These are phyloP conservation scores for Melangyna quadrimaculata DNA, from an alignment of 2,888 invertebrate species.

Conservation along the genomic window DNA sequence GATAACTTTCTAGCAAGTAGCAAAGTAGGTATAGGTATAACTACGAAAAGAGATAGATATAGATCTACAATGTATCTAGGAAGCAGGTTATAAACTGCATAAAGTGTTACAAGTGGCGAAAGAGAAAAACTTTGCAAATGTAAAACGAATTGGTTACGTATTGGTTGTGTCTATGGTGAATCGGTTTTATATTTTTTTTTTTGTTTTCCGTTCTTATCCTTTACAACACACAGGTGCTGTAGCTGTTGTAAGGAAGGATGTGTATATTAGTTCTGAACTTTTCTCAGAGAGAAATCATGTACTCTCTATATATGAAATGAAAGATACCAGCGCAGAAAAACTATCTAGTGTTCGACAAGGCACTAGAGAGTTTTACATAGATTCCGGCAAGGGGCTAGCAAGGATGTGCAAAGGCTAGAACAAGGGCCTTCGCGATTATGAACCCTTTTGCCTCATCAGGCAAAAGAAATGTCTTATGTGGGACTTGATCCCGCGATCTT, in stretches of 20 bases:
- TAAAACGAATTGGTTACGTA: constrained; percentile 31
- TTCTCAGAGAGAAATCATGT: not conserved
- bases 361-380: no score
- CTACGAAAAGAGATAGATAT: not conserved
- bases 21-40: not conserved
- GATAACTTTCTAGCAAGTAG: constrained; percentile 27
- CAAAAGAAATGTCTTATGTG: no score
- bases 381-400: no score
- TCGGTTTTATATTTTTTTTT: not conserved
- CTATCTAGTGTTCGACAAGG: no score
- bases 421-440: no score
- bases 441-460: no score
- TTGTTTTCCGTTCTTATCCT: not conserved
- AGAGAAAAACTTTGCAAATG: constrained; percentile 11
- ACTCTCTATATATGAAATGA: no score
- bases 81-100: constrained; percentile 9
- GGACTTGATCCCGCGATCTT: no score
- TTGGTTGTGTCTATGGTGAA: constrained; percentile 20
- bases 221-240: not conserved
- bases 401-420: no score
- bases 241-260: not conserved
- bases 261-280: not conserved
- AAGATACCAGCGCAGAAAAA: no score
- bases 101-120: constrained; percentile 13
- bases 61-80: not conserved